phyloP scores from a whole-genome alignment of 1,140 invertebrate genomes.

The Leptopilina boulardi region DNA sequence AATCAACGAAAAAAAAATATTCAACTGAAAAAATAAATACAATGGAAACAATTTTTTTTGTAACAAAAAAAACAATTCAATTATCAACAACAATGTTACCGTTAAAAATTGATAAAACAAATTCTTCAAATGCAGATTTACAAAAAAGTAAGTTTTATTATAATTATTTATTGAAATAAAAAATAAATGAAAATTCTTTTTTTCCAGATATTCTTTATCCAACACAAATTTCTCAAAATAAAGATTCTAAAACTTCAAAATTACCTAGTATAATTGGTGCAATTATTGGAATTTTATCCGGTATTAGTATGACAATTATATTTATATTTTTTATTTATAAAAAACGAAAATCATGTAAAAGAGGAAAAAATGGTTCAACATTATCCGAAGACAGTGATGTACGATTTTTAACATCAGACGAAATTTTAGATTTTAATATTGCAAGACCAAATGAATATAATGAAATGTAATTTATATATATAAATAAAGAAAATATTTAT shows the following conservation, averaged over 20 bases:
- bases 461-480: slow-evolving; percentile 39
- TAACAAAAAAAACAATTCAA: background rate
- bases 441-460: slow-evolving; percentile 69
- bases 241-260: slow-evolving; percentile 48
- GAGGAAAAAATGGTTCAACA: slow-evolving; percentile 63
- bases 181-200: background rate
- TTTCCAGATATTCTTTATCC: background rate
- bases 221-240: background rate
- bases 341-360: slow-evolving; percentile 64
- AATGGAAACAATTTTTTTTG: background rate
- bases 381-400: slow-evolving; percentile 77
- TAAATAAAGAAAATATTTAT: background rate
- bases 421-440: slow-evolving; percentile 77
- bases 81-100: background rate
- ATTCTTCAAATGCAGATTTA: background rate
- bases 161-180: background rate
- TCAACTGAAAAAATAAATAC: background rate
- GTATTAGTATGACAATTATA: slow-evolving; percentile 52
- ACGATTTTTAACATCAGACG: slow-evolving; percentile 77
- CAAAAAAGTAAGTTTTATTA: background rate
- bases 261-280: slow-evolving; percentile 60
- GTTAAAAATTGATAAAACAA: too few relatives aligned
- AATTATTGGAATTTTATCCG: slow-evolving; percentile 61
- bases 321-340: slow-evolving; percentile 61
- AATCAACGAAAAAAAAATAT: background rate